Evolutionary conservation across 2,113 vertebrate species (phyloP), one percentile per base, ranked within the genome.

Genomic region (Colius striatus): DNA sequence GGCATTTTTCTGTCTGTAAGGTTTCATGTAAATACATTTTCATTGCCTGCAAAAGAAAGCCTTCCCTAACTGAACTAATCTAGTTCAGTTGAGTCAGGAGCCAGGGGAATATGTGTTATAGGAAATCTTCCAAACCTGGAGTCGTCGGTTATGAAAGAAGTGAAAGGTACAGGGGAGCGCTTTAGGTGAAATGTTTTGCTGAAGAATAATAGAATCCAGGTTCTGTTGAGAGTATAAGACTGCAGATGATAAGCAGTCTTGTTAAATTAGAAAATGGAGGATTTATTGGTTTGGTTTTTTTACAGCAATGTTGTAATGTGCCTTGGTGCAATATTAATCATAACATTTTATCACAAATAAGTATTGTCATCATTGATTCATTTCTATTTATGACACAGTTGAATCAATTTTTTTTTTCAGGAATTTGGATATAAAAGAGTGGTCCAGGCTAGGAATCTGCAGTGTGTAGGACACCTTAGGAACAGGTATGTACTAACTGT

Each of bases 101-200:
- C 8, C 23, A 67, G 36, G 14, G 55, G 43, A 60, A 55, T 29
- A 23, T 0, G 0, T 0, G 0, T 58, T 38, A 8, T 13, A 71
- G 72, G 53, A 71, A 84, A 81, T 54, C 38, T 86, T 79, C 63
- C 54, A 47, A 81, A 86, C 18, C 21, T 57, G 45, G 26, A 66
- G 41, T 65, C 5, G 0, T 53, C 38, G 74, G 9, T 60, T 75
- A 34, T 47, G 25, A 73, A 95, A 57, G 50, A 77, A 86, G 8
- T 65, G 26, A 61, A 81, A 65, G 54, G 7, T 43, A 55, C 5
- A 45, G n/a, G 16, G 27, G 43, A 32, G 6, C 4, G n/a, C 20
- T 77, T 34, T 5, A 62, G 45, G 41, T 65, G 30, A 83, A 66
- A 54, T 47, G 5, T 58, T 87, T 57, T 83, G 47, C 58, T 62